Conservation (phyloP, 2,797 vertebrate species). For the Cottoperca gobio region DNA sequence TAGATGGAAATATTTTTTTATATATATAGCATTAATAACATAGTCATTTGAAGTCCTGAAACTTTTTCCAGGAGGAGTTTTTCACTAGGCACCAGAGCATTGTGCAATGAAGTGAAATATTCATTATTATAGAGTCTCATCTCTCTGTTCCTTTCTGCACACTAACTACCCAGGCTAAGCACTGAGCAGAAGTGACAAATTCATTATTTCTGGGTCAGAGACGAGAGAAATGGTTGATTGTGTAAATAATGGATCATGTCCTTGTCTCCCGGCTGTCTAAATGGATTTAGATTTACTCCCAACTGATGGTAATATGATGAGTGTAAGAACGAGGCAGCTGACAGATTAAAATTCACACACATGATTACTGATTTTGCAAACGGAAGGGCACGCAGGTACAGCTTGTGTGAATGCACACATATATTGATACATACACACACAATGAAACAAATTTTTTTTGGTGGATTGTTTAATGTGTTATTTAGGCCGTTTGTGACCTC, state of each 20-base stretch:
- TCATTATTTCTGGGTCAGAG: conserved; percentile 73
- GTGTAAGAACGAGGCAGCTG: conserved; percentile 20
- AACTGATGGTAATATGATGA: conserved; percentile 40
- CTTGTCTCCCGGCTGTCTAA: conserved; percentile 58
- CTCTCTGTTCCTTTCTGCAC: conserved; percentile 7
- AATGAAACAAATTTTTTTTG: neutral
- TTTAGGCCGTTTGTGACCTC: neutral
- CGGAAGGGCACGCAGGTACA: neutral
- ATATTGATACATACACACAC: neutral
- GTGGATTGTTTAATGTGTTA: neutral
- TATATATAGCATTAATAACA: neutral
- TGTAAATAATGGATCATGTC: conserved; percentile 73
- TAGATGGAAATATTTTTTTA: no score
- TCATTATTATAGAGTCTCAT: conserved; percentile 13
- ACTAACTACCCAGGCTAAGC: conserved; percentile 18
- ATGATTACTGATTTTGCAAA: neutral
- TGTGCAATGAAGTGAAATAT: conserved; percentile 48
- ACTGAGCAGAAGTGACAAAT: conserved; percentile 58
- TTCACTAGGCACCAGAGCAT: neutral
- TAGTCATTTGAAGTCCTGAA: conserved; percentile 5
- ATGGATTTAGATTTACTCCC: conserved; percentile 60
- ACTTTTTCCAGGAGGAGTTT: neutral
- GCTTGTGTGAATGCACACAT: neutral
- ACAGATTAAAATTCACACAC: conserved; percentile 28
- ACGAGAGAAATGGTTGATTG: conserved; percentile 60